phyloP scores from a whole-genome alignment of 2,888 invertebrate genomes.

The Beris chalybata region DNA sequence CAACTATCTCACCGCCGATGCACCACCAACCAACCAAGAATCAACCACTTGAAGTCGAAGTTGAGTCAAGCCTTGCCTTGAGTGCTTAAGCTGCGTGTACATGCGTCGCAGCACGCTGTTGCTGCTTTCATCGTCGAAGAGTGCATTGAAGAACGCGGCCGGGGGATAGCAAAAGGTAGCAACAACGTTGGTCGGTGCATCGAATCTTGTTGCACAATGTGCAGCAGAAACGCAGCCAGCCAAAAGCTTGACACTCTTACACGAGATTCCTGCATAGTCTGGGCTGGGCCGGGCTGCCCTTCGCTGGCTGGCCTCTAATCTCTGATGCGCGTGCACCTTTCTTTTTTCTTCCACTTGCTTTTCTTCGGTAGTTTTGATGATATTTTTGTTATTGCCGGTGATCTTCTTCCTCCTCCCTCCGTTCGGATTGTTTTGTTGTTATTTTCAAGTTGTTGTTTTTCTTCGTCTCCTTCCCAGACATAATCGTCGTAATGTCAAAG shows the following conservation, averaged over 20 bases:
- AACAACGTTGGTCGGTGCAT: too few species aligned
- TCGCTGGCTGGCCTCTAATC: too few species aligned
- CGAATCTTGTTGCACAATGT: too few species aligned
- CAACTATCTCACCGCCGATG: constrained; percentile 34
- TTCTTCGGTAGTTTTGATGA: background rate
- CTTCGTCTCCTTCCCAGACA: constrained; percentile 14
- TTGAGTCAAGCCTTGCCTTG: background rate
- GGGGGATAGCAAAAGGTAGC: too few species aligned
- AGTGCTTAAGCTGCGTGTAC: constrained; percentile 3
- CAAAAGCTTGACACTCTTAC: too few species aligned
- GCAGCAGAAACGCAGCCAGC: too few species aligned
- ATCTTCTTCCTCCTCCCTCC: background rate
- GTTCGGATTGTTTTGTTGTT: background rate
- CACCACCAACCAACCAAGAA: constrained; percentile 27
- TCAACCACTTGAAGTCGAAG: constrained; percentile 14
- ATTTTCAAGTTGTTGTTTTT: constrained; percentile 3
- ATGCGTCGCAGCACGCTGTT: background rate
- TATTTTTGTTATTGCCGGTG: constrained; percentile 2
- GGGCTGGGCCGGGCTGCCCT: too few species aligned
- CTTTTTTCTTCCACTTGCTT: constrained; percentile 4
- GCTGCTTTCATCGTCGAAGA: background rate
- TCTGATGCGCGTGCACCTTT: too few species aligned
- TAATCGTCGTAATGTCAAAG: constrained; percentile 12
- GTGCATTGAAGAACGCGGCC: too few species aligned
- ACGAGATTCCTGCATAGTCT: too few species aligned